A percentile compares a stretch with the other conserved stretches of the same genome.
Evolutionary conservation across 1,140 invertebrate species (phyloP).

Genomic region (Nixonia krombeini): DNA sequence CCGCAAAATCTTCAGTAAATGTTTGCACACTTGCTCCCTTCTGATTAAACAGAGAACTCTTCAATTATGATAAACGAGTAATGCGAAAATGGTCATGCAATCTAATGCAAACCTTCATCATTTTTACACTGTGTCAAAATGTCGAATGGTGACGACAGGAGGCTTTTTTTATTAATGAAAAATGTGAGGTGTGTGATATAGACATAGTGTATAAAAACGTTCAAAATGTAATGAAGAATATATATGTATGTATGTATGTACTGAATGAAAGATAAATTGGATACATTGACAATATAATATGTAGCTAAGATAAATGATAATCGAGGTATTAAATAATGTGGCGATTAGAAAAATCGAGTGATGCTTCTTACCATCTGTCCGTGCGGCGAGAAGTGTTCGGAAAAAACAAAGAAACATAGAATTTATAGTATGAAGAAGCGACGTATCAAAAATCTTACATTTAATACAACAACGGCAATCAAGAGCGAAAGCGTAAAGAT

Average conservation of each 20-base stretch:
- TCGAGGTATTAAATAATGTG: slow-evolving; percentile 65
- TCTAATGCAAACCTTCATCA: no score
- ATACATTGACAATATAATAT: slow-evolving; percentile 62
- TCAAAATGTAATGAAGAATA: slow-evolving; percentile 38
- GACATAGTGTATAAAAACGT: slow-evolving; percentile 37
- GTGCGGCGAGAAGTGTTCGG: slow-evolving; percentile 59
- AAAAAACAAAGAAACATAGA: slow-evolving; percentile 48
- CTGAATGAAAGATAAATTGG: slow-evolving; percentile 54
- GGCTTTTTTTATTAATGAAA: slow-evolving; percentile 23
- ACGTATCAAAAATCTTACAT: slow-evolving; percentile 11
- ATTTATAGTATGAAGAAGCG: slow-evolving; percentile 39
- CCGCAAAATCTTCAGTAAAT: no score
- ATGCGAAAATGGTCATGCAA: no score
- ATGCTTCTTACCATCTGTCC: slow-evolving; percentile 73
- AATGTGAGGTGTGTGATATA: slow-evolving; percentile 27
- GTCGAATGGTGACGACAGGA: no score
- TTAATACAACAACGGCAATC: no score
- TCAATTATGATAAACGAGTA: no score
- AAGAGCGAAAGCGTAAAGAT: no score
- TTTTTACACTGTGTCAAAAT: no score
- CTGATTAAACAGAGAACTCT: slow-evolving; percentile 21
- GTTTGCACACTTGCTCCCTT: no score
- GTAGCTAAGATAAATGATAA: slow-evolving; percentile 65
- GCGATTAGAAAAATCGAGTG: slow-evolving; percentile 64
- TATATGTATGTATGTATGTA: slow-evolving; percentile 34